These are phyloP conservation scores for Anguilla megastoma DNA, from an alignment of 2,797 vertebrate species.

Conservation along the genomic window DNA sequence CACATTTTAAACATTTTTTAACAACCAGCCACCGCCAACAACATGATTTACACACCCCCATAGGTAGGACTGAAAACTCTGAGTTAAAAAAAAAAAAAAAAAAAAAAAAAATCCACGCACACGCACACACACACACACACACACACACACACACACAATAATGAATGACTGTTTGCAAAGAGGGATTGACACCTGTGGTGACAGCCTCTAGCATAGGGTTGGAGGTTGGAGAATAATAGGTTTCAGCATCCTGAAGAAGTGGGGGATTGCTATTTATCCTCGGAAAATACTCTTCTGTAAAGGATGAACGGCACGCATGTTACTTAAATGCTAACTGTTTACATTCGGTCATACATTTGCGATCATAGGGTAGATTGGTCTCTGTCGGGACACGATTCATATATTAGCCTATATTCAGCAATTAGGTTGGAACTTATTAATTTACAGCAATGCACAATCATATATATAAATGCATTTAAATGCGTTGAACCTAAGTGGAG, in stretches of 20 bases:
- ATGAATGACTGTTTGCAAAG: background rate
- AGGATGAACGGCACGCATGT: background rate
- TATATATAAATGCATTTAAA: background rate
- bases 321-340: constrained; percentile 12
- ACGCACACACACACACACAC: background rate
- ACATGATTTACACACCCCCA: background rate
- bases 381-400: background rate
- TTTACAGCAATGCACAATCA: background rate
- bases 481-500: background rate
- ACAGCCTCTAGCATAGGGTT: constrained; percentile 6
- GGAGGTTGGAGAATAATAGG: constrained; percentile 4
- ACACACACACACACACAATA: background rate
- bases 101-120: background rate
- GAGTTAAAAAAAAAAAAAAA: background rate
- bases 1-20: background rate
- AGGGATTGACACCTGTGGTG: constrained; percentile 32
- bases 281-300: background rate
- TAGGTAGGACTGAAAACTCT: background rate
- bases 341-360: constrained; percentile 3
- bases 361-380: background rate
- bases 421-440: background rate
- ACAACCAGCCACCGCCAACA: constrained; percentile 13
- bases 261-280: background rate
- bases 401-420: background rate
- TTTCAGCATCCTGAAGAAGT: background rate